Conservation (phyloP, 2,888 invertebrate species). For the Synergus japonicus region DNA sequence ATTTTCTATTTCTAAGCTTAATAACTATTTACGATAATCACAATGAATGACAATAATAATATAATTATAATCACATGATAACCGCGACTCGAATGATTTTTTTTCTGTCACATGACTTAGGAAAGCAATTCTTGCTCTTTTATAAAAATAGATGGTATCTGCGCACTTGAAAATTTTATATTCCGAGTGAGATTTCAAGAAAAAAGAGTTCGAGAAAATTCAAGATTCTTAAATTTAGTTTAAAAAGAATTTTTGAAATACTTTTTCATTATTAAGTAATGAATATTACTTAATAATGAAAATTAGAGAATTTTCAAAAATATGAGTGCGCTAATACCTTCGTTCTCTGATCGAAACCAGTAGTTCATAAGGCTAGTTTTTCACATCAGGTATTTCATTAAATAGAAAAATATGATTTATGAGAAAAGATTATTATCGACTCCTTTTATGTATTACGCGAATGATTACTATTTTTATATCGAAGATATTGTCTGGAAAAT, state of each 20-base stretch:
- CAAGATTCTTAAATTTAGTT: background rate
- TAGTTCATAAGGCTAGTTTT: conserved; percentile 1
- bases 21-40: conserved; percentile 1
- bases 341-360: background rate
- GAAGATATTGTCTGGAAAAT: background rate
- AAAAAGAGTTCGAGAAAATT: no score
- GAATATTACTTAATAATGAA: background rate
- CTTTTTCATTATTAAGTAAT: no score
- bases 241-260: background rate
- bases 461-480: conserved; percentile 8
- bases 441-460: background rate
- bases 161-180: background rate
- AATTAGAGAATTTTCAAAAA: background rate
- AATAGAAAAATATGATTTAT: conserved; percentile 39
- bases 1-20: background rate
- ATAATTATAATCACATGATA: background rate
- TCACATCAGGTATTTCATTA: conserved; percentile 4
- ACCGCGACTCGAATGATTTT: background rate
- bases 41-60: background rate
- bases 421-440: conserved; percentile 28
- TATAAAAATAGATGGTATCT: conserved; percentile 1
- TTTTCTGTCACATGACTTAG: background rate
- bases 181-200: no score
- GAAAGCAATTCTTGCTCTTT: background rate
- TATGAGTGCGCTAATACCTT: background rate